Conservation (phyloP, 2,113 vertebrate species). For the Pampusana beccarii region DNA sequence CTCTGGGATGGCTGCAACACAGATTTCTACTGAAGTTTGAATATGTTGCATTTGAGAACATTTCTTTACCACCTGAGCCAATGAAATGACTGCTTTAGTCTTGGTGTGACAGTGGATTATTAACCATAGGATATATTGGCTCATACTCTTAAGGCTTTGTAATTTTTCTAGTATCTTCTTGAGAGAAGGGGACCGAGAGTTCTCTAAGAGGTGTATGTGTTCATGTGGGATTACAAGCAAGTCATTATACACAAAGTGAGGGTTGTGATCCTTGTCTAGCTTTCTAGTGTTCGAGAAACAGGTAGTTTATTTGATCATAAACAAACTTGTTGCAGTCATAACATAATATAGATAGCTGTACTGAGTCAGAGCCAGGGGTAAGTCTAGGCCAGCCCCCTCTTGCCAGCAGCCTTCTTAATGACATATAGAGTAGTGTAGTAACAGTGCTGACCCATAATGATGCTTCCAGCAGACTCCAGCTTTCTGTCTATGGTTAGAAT, state of each 20-base stretch:
- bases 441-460: not conserved
- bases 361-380: not conserved
- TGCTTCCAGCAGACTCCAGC: not conserved
- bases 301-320: not conserved
- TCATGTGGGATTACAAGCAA: not conserved
- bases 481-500: not conserved
- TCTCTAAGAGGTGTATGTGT: not conserved
- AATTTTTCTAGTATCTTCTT: not conserved
- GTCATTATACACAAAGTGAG: not conserved
- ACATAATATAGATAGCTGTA: not conserved
- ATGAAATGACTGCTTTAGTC: not conserved
- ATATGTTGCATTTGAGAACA: not conserved
- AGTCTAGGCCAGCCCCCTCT: not conserved
- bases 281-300: not conserved
- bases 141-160: not conserved
- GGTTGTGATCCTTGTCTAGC: not conserved
- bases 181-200: not conserved
- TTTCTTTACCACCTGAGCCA: not conserved
- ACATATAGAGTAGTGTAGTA: not conserved
- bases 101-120: not conserved
- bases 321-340: not conserved
- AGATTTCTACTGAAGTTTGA: not conserved
- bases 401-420: not conserved
- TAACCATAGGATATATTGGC: not conserved
- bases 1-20: not conserved